phyloP scores from a whole-genome alignment of 2,113 vertebrate genomes.

The Esox niger region DNA sequence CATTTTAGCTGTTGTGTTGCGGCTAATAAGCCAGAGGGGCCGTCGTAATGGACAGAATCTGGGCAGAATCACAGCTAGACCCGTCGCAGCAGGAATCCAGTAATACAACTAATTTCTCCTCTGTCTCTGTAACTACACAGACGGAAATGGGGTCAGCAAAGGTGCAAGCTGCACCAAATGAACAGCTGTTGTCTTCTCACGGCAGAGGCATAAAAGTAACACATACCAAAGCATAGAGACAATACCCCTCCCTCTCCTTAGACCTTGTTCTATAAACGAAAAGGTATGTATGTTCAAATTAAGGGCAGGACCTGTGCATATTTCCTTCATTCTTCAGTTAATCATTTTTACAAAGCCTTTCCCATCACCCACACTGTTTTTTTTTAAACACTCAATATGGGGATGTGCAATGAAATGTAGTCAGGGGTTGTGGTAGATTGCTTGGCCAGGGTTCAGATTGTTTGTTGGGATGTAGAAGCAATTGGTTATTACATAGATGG shows the following conservation, averaged over 20 bases:
- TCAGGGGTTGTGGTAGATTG: slow-evolving; percentile 57
- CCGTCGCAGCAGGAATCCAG: slow-evolving; percentile 79
- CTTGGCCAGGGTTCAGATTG: slow-evolving; percentile 49
- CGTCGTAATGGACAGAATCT: slow-evolving; percentile 98
- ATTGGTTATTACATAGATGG: slow-evolving; percentile 71
- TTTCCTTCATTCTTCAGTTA: slow-evolving; percentile 57
- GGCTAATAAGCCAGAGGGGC: slow-evolving; percentile 95
- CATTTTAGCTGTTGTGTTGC: slow-evolving; percentile 99
- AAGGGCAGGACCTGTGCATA: slow-evolving; percentile 74
- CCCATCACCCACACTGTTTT: slow-evolving; percentile 49
- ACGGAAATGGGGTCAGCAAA: slow-evolving; percentile 91
- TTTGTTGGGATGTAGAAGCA: slow-evolving; percentile 68
- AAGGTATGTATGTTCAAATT: slow-evolving; percentile 76
- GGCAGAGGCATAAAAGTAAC: slow-evolving; percentile 68
- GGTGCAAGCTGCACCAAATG: slow-evolving; percentile 88
- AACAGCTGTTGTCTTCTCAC: slow-evolving; percentile 87
- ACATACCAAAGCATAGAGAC: slow-evolving; percentile 39
- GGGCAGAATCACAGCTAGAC: slow-evolving; percentile 97
- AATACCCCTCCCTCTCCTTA: slow-evolving; percentile 8
- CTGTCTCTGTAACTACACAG: slow-evolving; percentile 82
- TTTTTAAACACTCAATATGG: slow-evolving; percentile 60
- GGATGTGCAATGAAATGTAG: slow-evolving; percentile 65
- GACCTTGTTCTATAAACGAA: slow-evolving; percentile 54
- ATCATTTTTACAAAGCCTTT: slow-evolving; percentile 54
- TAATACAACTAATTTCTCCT: slow-evolving; percentile 98